phyloP scores from a whole-genome alignment of 2,888 invertebrate genomes.

The Cosmia pyralina region DNA sequence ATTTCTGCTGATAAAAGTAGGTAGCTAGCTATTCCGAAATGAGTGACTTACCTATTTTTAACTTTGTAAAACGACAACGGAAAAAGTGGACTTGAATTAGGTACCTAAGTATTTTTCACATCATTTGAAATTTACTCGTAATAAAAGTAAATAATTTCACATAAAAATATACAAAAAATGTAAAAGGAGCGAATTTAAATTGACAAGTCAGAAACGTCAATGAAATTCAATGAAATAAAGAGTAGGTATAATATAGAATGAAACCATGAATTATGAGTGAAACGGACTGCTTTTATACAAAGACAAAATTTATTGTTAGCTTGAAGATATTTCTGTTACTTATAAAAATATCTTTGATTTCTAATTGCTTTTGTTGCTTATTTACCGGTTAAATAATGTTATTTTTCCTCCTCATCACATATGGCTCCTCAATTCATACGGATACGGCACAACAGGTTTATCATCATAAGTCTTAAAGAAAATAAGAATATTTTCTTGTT shows the following conservation, averaged over 20 bases:
- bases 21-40: neutral
- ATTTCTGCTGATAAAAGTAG: conserved; percentile 18
- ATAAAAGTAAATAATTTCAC: neutral
- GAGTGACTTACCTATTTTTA: no score
- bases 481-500: neutral
- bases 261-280: no score
- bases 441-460: neutral
- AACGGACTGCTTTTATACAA: neutral
- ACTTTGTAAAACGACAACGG: neutral
- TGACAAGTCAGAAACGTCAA: conserved; percentile 20
- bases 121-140: conserved; percentile 31
- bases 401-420: neutral
- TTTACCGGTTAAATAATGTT: neutral
- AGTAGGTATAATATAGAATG: no score
- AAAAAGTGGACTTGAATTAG: neutral
- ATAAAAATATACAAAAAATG: conserved; percentile 7
- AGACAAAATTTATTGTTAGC: conserved; percentile 2
- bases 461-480: neutral
- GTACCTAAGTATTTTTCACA: neutral
- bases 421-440: neutral
- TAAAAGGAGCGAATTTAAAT: conserved; percentile 22
- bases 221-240: neutral
- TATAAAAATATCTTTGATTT: neutral
- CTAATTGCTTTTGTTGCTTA: neutral
- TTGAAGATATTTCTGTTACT: neutral